A percentile compares a stretch with the other conserved stretches of the same genome.
Evolutionary conservation across 2,888 invertebrate genomes (phyloP).

Genomic region (Crepidodera aurea): DNA sequence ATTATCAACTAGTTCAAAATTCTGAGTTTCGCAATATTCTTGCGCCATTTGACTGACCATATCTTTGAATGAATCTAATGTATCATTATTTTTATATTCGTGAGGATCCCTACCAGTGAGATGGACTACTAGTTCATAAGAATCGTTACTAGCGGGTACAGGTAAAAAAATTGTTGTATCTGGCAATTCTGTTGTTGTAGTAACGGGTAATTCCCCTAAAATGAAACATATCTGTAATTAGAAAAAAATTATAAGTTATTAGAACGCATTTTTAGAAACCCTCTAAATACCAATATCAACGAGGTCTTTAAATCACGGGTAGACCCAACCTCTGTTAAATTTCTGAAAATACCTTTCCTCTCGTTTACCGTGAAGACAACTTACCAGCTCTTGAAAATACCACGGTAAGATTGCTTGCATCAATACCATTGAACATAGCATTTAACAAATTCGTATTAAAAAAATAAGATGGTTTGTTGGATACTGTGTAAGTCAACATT

Average conservation of each 20-base stretch:
- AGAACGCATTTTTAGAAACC: too few species aligned
- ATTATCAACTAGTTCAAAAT: constrained; percentile 37
- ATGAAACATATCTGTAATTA: not conserved
- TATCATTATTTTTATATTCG: constrained; percentile 24
- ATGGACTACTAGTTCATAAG: constrained; percentile 36
- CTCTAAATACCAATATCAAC: too few species aligned
- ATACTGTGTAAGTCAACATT: constrained; percentile 36
- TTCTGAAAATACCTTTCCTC: too few species aligned
- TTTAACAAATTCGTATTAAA: constrained; percentile 37
- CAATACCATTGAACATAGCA: constrained; percentile 33
- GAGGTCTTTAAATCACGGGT: too few species aligned
- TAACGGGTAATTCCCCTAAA: constrained; percentile 41
- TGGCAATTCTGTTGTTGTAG: constrained; percentile 37
- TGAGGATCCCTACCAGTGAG: constrained; percentile 32
- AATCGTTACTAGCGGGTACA: constrained; percentile 34
- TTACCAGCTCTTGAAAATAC: constrained; percentile 40
- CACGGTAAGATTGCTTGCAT: constrained; percentile 33
- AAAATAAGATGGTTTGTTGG: constrained; percentile 34
- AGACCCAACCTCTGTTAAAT: too few species aligned
- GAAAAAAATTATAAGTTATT: too few species aligned
- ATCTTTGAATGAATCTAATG: constrained; percentile 21
- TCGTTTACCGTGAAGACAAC: too few species aligned
- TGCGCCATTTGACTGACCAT: constrained; percentile 40
- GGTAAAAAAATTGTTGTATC: constrained; percentile 40
- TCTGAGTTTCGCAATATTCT: constrained; percentile 40